Conservation (phyloP, 2,113 vertebrate genomes). For the Paradoxurus hermaphroditus region DNA sequence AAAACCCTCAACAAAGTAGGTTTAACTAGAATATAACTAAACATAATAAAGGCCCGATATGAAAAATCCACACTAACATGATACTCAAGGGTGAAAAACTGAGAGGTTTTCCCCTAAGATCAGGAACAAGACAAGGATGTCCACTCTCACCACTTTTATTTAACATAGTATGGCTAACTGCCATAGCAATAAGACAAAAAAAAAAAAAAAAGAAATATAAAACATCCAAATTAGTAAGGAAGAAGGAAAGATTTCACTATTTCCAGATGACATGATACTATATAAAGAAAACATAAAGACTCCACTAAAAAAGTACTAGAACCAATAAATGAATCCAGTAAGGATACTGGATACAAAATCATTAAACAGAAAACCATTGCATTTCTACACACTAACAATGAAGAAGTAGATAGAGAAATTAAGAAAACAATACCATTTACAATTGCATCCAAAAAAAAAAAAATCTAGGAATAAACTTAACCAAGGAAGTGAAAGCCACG, state of each 20-base stretch:
- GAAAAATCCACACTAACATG: not conserved
- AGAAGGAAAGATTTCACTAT: not conserved
- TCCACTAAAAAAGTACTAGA: not conserved
- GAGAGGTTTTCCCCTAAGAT: not conserved
- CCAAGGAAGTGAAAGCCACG: not conserved
- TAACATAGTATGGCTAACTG: not conserved
- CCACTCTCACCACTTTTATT: not conserved
- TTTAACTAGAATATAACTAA: not conserved
- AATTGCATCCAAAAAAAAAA: not conserved
- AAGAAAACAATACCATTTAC: not conserved
- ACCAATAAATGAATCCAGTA: not conserved
- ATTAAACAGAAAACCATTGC: not conserved
- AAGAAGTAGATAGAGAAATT: not conserved
- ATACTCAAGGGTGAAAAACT: not conserved
- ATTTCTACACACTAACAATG: not conserved
- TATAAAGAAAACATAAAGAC: not conserved
- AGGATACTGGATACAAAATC: not conserved
- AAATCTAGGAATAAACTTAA: not conserved
- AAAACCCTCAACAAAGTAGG: not conserved
- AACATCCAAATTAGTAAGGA: not conserved
- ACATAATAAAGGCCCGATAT: not conserved
- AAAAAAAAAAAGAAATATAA: not conserved
- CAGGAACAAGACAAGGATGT: not conserved
- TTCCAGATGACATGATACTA: not conserved
- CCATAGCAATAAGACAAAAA: not conserved